A percentile compares a stretch with the other conserved stretches of the same genome.
These are phyloP conservation scores for Hermaeophaga mercurialis DNA, from an alignment of 2,888 invertebrate species.

Conservation along the genomic window DNA sequence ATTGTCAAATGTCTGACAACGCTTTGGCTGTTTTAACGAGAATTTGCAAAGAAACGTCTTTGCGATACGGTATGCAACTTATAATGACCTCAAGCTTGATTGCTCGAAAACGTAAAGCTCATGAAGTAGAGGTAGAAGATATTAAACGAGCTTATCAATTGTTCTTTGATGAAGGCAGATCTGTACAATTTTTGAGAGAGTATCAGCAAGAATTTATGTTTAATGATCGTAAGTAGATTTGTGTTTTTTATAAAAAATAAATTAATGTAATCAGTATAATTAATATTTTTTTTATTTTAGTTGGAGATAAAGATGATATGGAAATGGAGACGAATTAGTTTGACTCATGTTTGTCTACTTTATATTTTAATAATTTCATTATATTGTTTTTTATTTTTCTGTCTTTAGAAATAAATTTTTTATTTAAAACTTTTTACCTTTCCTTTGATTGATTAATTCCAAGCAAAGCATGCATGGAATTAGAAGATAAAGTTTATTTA, in stretches of 20 bases:
- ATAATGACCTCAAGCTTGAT: conserved; percentile 96
- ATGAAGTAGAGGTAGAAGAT: conserved; percentile 84
- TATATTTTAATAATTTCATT: not conserved
- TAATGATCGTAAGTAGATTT: conserved; percentile 60
- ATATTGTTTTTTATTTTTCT: not conserved
- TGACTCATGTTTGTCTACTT: not conserved
- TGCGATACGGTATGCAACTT: conserved; percentile 96
- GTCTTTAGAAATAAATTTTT: not conserved
- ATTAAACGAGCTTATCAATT: conserved; percentile 93
- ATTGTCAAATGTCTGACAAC: conserved; percentile 91
- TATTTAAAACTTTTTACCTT: too few relatives aligned
- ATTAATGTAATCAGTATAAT: not conserved
- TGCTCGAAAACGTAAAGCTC: conserved; percentile 85
- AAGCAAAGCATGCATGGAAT: too few relatives aligned
- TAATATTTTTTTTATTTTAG: conserved; percentile 35
- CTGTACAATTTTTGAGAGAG: conserved; percentile 91
- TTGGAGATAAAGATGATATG: conserved; percentile 43
- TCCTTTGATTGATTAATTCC: too few relatives aligned
- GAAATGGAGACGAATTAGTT: conserved; percentile 38
- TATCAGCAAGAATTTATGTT: conserved; percentile 97
- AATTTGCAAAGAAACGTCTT: conserved; percentile 90
- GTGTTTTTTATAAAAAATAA: too few relatives aligned
- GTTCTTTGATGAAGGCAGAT: conserved; percentile 92
- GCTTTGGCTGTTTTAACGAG: conserved; percentile 89
- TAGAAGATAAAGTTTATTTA: too few relatives aligned